Conservation (phyloP, 2,797 vertebrate genomes). For the Ptychadena robeensis region DNA sequence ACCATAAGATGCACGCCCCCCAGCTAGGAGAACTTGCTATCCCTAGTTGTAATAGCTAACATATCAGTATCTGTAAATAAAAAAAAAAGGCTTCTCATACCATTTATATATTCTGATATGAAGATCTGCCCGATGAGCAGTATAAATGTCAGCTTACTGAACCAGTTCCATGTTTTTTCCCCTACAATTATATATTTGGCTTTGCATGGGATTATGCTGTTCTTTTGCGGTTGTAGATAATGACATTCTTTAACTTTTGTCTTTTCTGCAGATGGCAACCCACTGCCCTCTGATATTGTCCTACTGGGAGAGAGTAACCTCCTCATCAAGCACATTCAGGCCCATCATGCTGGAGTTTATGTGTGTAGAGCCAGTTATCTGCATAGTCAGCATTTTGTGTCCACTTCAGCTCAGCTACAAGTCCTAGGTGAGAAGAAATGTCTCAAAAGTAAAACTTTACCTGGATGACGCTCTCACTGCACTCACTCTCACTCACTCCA, state of each 20-base stretch:
- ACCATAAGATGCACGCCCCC: too few relatives aligned
- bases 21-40: too few relatives aligned
- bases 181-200: neutral
- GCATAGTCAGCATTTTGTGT: conserved; percentile 89
- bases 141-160: too few relatives aligned
- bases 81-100: too few relatives aligned
- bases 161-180: too few relatives aligned
- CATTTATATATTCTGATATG: too few relatives aligned
- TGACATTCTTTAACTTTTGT: rapidly evolving
- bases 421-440: conserved; percentile 82
- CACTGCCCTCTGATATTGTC: conserved; percentile 90
- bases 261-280: conserved; percentile 84
- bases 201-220: neutral
- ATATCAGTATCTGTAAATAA: too few relatives aligned
- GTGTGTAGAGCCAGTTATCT: conserved; percentile 95
- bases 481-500: too few relatives aligned
- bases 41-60: too few relatives aligned
- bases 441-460: too few relatives aligned
- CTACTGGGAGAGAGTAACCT: conserved; percentile 90
- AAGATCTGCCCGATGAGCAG: too few relatives aligned
- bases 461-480: too few relatives aligned
- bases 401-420: conserved; percentile 86
- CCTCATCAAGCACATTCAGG: conserved; percentile 85
- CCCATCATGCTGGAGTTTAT: conserved; percentile 89
- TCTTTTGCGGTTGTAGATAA: neutral